Evolutionary conservation across 1,140 invertebrate species (phyloP).

Genomic region (Mercenaria mercenaria): DNA sequence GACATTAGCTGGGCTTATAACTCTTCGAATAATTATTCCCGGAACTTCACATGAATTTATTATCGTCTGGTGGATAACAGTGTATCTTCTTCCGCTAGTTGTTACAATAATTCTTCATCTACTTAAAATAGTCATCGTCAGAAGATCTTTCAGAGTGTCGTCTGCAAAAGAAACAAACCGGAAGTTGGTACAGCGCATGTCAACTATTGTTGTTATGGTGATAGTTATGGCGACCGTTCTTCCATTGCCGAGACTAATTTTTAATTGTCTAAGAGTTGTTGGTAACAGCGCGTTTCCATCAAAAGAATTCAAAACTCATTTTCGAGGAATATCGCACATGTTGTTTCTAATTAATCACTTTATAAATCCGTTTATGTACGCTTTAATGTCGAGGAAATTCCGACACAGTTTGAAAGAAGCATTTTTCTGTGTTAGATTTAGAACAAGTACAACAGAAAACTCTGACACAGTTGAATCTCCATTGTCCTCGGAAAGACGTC

Average conservation of each 20-base stretch:
- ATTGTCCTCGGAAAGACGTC: not conserved
- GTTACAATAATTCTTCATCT: conserved; percentile 39
- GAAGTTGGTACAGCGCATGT: conserved; percentile 60
- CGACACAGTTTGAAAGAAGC: conserved; percentile 18
- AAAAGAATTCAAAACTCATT: conserved; percentile 27
- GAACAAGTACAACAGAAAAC: too few species aligned
- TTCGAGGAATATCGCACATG: not conserved
- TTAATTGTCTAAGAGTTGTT: not conserved
- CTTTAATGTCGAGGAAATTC: conserved; percentile 50
- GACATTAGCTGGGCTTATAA: conserved; percentile 29
- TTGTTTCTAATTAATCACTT: conserved; percentile 46
- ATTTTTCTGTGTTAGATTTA: not conserved
- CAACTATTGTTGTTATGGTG: conserved; percentile 55
- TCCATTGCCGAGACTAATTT: conserved; percentile 34
- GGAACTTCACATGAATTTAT: conserved; percentile 46
- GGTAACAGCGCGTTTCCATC: not conserved
- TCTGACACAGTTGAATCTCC: conserved; percentile 7
- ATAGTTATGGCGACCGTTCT: conserved; percentile 39
- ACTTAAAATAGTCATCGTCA: conserved; percentile 23
- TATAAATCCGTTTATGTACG: conserved; percentile 55
- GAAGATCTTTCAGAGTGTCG: not conserved
- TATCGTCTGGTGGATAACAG: conserved; percentile 36
- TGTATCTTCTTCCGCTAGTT: conserved; percentile 43
- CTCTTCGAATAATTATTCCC: not conserved
- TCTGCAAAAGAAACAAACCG: conserved; percentile 20